Base-by-base conservation (phyloP, 2,797 vertebrate genomes). In the Paratrypauchen microcephalus region DNA sequence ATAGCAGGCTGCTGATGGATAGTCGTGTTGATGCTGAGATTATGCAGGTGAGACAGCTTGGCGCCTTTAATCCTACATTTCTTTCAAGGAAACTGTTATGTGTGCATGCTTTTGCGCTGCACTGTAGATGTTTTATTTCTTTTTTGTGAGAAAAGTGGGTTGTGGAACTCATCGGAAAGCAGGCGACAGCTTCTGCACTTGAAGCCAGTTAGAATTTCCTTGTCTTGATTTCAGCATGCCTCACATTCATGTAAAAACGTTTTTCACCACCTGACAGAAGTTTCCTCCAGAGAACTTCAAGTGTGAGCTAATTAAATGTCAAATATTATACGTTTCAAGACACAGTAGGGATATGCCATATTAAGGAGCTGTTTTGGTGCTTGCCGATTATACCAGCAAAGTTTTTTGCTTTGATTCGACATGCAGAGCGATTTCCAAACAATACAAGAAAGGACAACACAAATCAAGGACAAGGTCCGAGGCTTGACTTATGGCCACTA, bases 1-100 rank as follows among this genome's bases (percentile, higher is more conserved):
- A 4, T 64, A 65, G 73, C 69, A 70, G 71, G 81, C 83, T 73
- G 69, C 75, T 86, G 83, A 90, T 86, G 79, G 80, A 86, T 87
- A 26, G 77, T 71, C 68, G 73, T 70, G 70, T 61, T 88, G 88
- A 88, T 82, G 70, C 77, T 69, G 67, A 88, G 83, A 88, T 87
- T 83, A 79, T 76, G 67, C 86, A 88, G 85, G 84, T 87, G 80
- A 82, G 83, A 88, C 75, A 73, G 80, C 81, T 81, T 45, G n/a
- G 7, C 86, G 80, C 84, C 66, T 89, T 87, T 85, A 87, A 90
- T 87, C 86, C 83, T 68, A 75, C 50, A n/a, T 72, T 76, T 66
- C 76, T 85, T 84, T 75, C 76, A 72, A 72, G 73, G 65, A 83
- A 83, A 66, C 78, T 5, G 6, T 66, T 70, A 79, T 62, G 69